Base-by-base conservation (phyloP, 2,797 vertebrate genomes). In the Taenioides sp. region DNA sequence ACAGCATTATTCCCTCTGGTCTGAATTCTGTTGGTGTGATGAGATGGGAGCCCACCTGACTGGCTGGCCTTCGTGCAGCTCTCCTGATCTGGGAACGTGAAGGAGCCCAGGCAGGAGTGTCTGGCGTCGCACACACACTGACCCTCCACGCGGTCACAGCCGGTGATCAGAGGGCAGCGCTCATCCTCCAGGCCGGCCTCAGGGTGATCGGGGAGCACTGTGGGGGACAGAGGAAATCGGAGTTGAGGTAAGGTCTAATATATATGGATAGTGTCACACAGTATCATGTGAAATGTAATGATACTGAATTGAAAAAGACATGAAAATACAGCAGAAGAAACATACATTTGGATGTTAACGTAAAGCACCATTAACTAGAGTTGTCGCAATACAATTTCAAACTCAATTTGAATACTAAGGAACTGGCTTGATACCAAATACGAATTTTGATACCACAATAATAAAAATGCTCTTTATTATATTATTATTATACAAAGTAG, bases 41-140 rank as follows among this genome's bases (percentile, higher is more conserved):
- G 68, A 64, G 27, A 54, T 47, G 43, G 20, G 17, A 60, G 40
- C 88, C 89, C 83, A 94, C 93, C 94, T 90, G 91, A 84, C 78
- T 87, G 87, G 71, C 81, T 76, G 74, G 89, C 70, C 66, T 85
- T 90, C 77, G 79, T 79, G 70, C 94, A 95, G 20, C 84, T 80
- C 73, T 94, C 93, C 73, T 84, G 89, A 82, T 93, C 87, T 1
- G 92, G 82, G 81, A 86, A 94, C 64, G 78, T 72, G 78, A 93
- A 95, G 16, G 89, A 90, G 72, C 78, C 82, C 76, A 93, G 69
- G 80, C 94, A 95, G 71, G 93, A 91, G 81, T 82, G 92, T 59
- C 83, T 90, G 69, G 91, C 88, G 34, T 92, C 92, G 5, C 94
- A 95, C 74, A 93, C 84, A 65, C 93, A 95, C 80, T 90, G 84